Evolutionary conservation across 2,113 vertebrate genomes (phyloP).

Genomic region (Oreochromis aureus): DNA sequence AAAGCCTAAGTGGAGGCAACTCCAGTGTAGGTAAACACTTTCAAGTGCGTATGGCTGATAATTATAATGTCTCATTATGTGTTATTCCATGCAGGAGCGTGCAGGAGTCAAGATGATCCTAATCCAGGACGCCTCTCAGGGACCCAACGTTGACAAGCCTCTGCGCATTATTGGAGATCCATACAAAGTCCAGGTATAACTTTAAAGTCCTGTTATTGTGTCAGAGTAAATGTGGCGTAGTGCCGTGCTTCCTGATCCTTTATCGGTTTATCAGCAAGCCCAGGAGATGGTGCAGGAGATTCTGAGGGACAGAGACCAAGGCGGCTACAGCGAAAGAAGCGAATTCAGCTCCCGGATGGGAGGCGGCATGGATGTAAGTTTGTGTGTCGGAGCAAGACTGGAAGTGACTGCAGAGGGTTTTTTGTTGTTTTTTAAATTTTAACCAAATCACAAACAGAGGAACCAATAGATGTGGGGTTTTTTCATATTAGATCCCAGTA

Average conservation of each 20-base stretch:
- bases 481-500: slow-evolving; percentile 76
- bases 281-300: slow-evolving; percentile 94
- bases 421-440: background rate
- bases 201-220: background rate
- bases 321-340: slow-evolving; percentile 79
- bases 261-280: slow-evolving; percentile 78
- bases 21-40: background rate
- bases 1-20: background rate
- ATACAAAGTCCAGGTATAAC: slow-evolving; percentile 88
- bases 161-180: slow-evolving; percentile 90
- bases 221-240: background rate
- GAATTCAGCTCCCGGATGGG: slow-evolving; percentile 81
- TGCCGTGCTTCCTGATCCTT: background rate
- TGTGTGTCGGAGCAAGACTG: background rate
- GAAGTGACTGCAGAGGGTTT: slow-evolving; percentile 29
- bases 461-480: background rate
- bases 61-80: background rate
- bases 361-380: slow-evolving; percentile 50
- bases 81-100: slow-evolving; percentile 70
- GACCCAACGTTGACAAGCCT: slow-evolving; percentile 88
- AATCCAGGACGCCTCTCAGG: slow-evolving; percentile 89
- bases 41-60: background rate
- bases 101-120: slow-evolving; percentile 95
- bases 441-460: background rate
- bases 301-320: slow-evolving; percentile 82